Evolutionary conservation across 2,888 invertebrate species (phyloP), one percentile per base, ranked within the genome.

Genomic region (Drosophila pseudotalamancana): DNA sequence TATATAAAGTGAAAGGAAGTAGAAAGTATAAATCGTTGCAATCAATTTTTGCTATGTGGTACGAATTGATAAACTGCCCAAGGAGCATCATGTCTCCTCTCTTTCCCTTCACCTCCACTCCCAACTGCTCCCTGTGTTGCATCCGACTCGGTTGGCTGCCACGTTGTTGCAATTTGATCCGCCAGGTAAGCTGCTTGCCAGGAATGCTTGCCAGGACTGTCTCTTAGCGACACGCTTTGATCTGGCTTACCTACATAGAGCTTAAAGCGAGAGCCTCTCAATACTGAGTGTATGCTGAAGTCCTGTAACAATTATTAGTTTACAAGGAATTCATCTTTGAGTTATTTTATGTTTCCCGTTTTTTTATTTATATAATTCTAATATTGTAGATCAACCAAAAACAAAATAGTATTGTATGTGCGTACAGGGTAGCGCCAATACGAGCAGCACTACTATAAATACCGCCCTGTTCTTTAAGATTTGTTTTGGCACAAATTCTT

Each of bases 11-110:
- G 84, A 84, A 84, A 84, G 83, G 88, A 84, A 88, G 88, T 86
- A 84, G 88, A 88, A 84, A 88, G 84, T 88, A 88, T 84, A 84
- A 84, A 84, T 84, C 87, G 84, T 86, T 77, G 84, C 88, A 86
- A 84, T 84, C 84, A 84, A 84, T 84, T 88, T 84, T 88, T 87
- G 88, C 88, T 78, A 77, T 85, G 88, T 73, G 86, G 72, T 64
- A 77, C 69, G 85, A 84, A 84, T 83, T 83, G 88, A 83, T 83
- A 87, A 81, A 83, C 82, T 87, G 88, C 67, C 49, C 64, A 60
- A 49, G 83, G 27, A 16, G 45, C 29, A n/a, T 11, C 31, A 12
- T 14, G 4, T 25, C 4, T 8, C 19, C 4, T 8, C 14, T n/a
- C n/a, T n/a, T n/a, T 4, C 18, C 27, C 43, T 18, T 25, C 6